A percentile compares a stretch with the other conserved stretches of the same genome.
Evolutionary conservation across 2,113 vertebrate species (phyloP).

Genomic region (Melanerpes formicivorus): DNA sequence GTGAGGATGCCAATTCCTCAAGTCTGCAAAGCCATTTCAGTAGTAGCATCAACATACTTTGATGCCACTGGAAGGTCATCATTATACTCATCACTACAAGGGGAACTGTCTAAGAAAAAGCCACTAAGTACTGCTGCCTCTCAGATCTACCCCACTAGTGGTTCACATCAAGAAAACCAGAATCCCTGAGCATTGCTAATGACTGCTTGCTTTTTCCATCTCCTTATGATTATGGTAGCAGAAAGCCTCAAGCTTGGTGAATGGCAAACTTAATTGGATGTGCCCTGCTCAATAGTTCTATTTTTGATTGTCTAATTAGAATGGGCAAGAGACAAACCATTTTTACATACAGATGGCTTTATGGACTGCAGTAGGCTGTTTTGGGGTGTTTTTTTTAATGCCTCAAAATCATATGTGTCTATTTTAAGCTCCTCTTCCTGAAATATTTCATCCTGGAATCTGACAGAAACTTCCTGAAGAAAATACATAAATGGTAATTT

Average conservation of each 20-base stretch:
- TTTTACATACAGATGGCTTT: constrained; percentile 22
- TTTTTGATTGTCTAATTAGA: constrained; percentile 57
- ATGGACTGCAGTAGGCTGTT: not conserved
- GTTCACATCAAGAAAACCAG: not conserved
- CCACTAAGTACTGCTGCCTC: not conserved
- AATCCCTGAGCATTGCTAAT: not conserved
- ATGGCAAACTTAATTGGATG: constrained; percentile 26
- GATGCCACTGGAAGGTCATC: not conserved
- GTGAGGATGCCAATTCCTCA: not conserved
- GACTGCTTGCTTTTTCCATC: constrained; percentile 45
- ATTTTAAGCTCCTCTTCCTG: constrained; percentile 21
- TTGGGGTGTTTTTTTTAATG: not conserved
- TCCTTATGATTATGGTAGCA: constrained; percentile 35
- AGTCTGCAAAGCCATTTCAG: not conserved
- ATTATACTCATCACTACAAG: not conserved
- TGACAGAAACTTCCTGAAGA: constrained; percentile 21
- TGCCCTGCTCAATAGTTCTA: constrained; percentile 43
- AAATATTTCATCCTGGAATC: constrained; percentile 15
- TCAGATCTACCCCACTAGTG: not conserved
- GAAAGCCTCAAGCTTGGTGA: constrained; percentile 5
- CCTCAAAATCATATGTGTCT: constrained; percentile 19
- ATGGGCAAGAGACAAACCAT: constrained; percentile 1
- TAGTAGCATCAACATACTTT: not conserved
- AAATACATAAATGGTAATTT: not conserved
- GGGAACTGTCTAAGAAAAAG: constrained; percentile 52